A percentile compares a stretch with the other conserved stretches of the same genome.
Evolutionary conservation across 2,888 invertebrate species (phyloP).

Genomic region (Oeneis ivallda): DNA sequence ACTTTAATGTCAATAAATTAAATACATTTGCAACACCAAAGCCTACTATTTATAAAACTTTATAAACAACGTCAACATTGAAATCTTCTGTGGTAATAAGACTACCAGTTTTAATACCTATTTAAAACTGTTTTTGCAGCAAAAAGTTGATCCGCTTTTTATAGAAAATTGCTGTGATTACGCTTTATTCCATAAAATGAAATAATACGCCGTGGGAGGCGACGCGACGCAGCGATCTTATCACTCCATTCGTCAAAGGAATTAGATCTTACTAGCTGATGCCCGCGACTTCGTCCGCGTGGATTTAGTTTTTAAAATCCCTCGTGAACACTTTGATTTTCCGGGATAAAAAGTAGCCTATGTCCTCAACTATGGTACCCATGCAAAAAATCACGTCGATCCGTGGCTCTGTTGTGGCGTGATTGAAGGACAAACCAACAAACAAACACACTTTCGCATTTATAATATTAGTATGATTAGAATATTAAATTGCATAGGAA

Average conservation of each 20-base stretch:
- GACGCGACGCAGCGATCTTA: constrained; percentile 27
- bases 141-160: constrained; percentile 14
- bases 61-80: not conserved
- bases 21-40: not conserved
- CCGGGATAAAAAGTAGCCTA: too few relatives aligned
- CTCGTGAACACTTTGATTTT: too few relatives aligned
- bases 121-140: constrained; percentile 6
- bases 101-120: not conserved
- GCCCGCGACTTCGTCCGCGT: too few relatives aligned
- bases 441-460: too few relatives aligned
- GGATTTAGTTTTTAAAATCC: too few relatives aligned
- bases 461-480: too few relatives aligned
- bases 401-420: too few relatives aligned
- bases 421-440: too few relatives aligned
- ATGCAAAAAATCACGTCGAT: too few relatives aligned
- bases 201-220: constrained; percentile 36
- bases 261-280: constrained; percentile 33
- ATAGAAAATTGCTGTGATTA: constrained; percentile 26
- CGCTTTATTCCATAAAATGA: constrained; percentile 28
- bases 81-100: not conserved
- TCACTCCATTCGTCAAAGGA: constrained; percentile 29
- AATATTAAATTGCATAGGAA: too few relatives aligned
- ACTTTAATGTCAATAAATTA: not conserved
- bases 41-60: not conserved
- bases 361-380: too few relatives aligned